These are phyloP conservation scores for Lymantria monacha DNA, from an alignment of 2,888 invertebrate species.

Conservation along the genomic window DNA sequence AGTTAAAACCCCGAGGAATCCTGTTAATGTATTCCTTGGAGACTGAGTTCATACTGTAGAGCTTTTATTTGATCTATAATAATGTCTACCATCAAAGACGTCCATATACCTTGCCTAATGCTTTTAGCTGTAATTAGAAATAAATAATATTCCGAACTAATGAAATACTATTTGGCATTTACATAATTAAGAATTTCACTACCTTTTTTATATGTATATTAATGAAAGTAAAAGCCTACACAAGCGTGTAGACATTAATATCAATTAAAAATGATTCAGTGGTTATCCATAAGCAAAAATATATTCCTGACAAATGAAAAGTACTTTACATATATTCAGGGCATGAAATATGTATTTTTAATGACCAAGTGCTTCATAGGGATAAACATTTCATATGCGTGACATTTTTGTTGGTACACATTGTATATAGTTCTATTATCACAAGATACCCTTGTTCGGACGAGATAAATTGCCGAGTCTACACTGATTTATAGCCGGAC, in stretches of 20 bases:
- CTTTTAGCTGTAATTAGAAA: too few species aligned
- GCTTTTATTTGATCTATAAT: not conserved
- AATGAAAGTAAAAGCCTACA: too few species aligned
- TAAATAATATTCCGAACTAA: too few species aligned
- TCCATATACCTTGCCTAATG: too few species aligned
- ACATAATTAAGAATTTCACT: too few species aligned
- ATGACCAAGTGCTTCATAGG: conserved; percentile 12
- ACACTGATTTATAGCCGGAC: conserved; percentile 54
- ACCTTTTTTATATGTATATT: too few species aligned
- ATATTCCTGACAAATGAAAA: conserved; percentile 12
- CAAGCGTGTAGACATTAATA: not conserved
- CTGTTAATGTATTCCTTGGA: too few species aligned
- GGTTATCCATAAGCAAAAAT: conserved; percentile 1
- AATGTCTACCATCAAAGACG: too few species aligned
- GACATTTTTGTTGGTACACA: conserved; percentile 20
- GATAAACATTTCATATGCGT: conserved; percentile 7
- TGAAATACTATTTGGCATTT: too few species aligned
- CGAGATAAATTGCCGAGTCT: conserved; percentile 53
- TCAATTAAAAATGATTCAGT: conserved; percentile 13
- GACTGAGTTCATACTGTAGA: not conserved
- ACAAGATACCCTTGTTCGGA: conserved; percentile 29
- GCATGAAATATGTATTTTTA: conserved; percentile 34
- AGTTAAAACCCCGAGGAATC: too few species aligned
- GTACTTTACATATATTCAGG: conserved; percentile 10
- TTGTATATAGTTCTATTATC: conserved; percentile 17